Conservation (phyloP, 2,113 vertebrate species). For the Perca schrenkii region DNA sequence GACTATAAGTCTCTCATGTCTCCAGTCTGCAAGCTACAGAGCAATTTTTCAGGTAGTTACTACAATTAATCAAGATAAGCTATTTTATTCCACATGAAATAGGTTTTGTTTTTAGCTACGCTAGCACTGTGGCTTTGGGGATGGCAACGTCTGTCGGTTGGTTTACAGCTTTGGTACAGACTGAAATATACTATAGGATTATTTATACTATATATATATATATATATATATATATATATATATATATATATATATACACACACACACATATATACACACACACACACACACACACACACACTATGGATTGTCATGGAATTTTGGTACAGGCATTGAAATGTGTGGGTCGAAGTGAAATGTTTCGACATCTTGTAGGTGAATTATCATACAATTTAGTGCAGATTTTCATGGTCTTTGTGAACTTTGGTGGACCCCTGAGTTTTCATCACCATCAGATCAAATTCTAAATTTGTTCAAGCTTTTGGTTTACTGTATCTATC, state of each 20-base stretch:
- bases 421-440: no score
- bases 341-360: background rate
- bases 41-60: background rate
- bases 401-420: background rate
- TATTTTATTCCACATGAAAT: background rate
- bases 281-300: no score
- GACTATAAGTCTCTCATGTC: background rate
- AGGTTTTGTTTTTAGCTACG: background rate
- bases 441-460: background rate
- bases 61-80: background rate
- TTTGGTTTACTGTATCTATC: background rate
- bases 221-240: no score
- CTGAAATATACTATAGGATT: background rate
- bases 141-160: background rate
- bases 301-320: background rate
- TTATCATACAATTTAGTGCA: background rate
- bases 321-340: background rate
- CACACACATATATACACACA: no score
- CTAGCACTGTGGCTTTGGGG: no score
- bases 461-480: background rate
- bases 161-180: background rate
- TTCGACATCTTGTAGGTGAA: background rate
- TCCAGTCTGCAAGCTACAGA: background rate
- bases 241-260: no score
- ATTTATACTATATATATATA: no score